Evolutionary conservation across 2,797 vertebrate genomes (phyloP).

Genomic region (Urocyon cinereoargenteus): DNA sequence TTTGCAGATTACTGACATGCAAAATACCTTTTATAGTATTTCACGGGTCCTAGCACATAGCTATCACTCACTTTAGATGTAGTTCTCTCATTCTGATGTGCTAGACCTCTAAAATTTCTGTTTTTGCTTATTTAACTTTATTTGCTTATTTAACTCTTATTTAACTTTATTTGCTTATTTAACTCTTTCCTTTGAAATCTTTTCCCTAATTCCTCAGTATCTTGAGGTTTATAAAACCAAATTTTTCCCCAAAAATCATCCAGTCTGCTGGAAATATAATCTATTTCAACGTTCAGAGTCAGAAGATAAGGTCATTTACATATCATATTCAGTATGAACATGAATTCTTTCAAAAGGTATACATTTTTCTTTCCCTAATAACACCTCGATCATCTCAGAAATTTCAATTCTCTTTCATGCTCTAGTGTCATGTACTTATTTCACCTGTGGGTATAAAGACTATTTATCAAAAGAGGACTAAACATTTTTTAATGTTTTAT

Average conservation of each 20-base stretch:
- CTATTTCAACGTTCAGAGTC: constrained; percentile 30
- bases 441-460: constrained; percentile 42
- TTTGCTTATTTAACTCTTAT: too few relatives aligned
- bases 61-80: neutral
- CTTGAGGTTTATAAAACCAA: constrained; percentile 10
- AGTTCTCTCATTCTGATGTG: neutral
- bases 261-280: neutral
- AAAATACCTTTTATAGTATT: neutral
- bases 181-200: neutral
- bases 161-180: neutral
- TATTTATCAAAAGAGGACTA: constrained; percentile 51
- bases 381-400: constrained; percentile 31
- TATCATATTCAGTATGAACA: neutral
- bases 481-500: constrained; percentile 69
- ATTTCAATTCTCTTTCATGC: neutral
- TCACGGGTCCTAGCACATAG: neutral
- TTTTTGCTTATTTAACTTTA: neutral
- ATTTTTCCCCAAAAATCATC: neutral
- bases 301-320: neutral
- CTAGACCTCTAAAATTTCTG: neutral
- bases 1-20: neutral
- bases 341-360: constrained; percentile 45
- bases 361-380: neutral
- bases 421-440: neutral
- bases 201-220: neutral